A percentile compares a stretch with the other conserved stretches of the same genome.
phyloP scores from a whole-genome alignment of 2,113 vertebrate species.

The Emydura subglobosa region DNA sequence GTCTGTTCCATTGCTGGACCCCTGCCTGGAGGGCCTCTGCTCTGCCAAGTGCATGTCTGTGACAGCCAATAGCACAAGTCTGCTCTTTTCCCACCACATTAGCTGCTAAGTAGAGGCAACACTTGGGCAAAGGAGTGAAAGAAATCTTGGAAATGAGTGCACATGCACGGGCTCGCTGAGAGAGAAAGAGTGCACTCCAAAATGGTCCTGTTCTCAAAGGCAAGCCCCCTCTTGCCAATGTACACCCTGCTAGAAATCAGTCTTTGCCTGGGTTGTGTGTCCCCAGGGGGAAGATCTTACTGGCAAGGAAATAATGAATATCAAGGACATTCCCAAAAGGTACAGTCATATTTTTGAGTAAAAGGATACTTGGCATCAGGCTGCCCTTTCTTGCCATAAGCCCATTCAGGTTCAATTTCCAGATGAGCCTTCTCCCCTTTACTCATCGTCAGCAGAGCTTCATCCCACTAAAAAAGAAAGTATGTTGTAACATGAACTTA shows the following conservation, averaged over 20 bases:
- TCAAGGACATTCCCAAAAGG: neutral
- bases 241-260: neutral
- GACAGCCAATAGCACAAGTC: too few species aligned
- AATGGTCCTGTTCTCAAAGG: too few species aligned
- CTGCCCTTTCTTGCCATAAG: slow-evolving; percentile 94
- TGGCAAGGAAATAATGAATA: neutral
- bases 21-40: fast-evolving
- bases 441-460: slow-evolving; percentile 94
- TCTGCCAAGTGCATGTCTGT: neutral
- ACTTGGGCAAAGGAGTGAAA: too few species aligned
- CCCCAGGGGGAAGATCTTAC: neutral
- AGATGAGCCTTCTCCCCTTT: slow-evolving; percentile 95
- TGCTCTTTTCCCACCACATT: too few species aligned
- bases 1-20: fast-evolving
- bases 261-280: neutral
- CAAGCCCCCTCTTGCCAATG: neutral
- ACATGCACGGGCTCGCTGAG: too few species aligned
- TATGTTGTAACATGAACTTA: neutral
- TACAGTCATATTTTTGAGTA: neutral
- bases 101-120: neutral
- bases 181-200: neutral
- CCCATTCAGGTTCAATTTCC: slow-evolving; percentile 97
- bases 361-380: slow-evolving; percentile 98
- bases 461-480: slow-evolving; percentile 89
- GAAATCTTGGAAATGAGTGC: too few species aligned